Evolutionary conservation across 2,888 invertebrate species (phyloP), one percentile per base, ranked within the genome.

Genomic region (Dynastes grantii): DNA sequence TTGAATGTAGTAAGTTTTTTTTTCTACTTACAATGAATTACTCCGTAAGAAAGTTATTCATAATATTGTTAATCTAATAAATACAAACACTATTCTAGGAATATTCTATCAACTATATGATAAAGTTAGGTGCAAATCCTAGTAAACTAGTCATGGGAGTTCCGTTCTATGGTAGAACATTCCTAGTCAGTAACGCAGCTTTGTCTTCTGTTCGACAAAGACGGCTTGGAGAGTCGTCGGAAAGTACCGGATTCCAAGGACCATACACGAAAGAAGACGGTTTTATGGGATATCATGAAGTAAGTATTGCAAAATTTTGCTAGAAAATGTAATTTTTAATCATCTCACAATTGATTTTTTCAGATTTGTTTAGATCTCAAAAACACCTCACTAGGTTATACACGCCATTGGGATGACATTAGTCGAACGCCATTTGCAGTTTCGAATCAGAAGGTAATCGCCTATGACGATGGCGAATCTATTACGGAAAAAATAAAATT

Each of bases 251-350:
- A 0, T 95, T 95, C 85, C 92, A 92, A 82, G 97, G 97, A 1
- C 95, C 95, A 0, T 95, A 90, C 81, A 96, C 95, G 0, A 91
- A 91, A 22, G 95, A 96, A 87, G 92, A 93, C 82, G 97, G 97
- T 0, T 96, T 96, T 83, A 92, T 97, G 89, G 97, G 97, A 1
- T 97, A 95, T 86, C 96, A 97, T 87, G 97, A 97, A 92, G 95
- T 95, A 86, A 85, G 82, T 79, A 77, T 37, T 40, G 13, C 45
- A 64, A 63, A 2, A 55, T 2, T 53, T 68, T 11, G 32, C 4
- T 11, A 8, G 32, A 68, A 68, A 40, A n/a, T 45, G 45, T 5
- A 55, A n/a, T 40, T 5, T 73, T 5, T 16, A 45, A 29, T 29
- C 45, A 11, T 45, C 45, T 11, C n/a, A 63, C n/a, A 37, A 22